Base-by-base conservation (phyloP, 2,888 invertebrate species). In the Pterostichus niger region DNA sequence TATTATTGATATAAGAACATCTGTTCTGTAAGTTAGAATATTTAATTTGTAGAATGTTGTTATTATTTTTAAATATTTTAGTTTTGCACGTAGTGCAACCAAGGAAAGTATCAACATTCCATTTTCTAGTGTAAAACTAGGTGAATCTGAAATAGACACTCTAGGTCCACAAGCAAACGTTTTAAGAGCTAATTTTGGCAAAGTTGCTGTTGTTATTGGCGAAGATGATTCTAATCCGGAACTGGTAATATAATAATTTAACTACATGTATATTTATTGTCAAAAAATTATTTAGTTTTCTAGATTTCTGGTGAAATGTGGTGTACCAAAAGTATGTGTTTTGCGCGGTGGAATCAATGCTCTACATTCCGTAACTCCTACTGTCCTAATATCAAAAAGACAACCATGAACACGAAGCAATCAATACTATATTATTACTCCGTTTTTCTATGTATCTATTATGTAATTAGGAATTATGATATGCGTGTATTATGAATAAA, bases 101-200 rank as follows among this genome's bases (percentile, higher is more conserved):
- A 93, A 93, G 11, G 94, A 94, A 75, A 97, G 97, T 89, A 93
- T 98, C 77, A 98, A 97, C 90, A 94, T 98, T 87, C 98, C 98
- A 2, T 96, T 96, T 90, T 94, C 95, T 64, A 94, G 95, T 15
- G 94, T 97, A 0, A 94, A 94, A 84, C 91, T 95, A 76, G 93
- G 94, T 0, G 93, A 94, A 84, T 92, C 92, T 76, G 94, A 95
- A 86, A 89, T 96, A 6, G 94, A 96, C 85, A 93, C 94, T 11
- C 90, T 96, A 3, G 94, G 96, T 10, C 90, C 93, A 1, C 92
- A 93, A 15, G 93, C 94, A 80, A 90, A 93, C 75, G 92, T 92
- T 10, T 89, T 93, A 13, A 93, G 93, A 33, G 93, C 94, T 11
- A 93, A 93, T 85, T 93, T 93, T 86, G 91, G 91, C 44, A 94